Evolutionary conservation across 2,797 vertebrate species (phyloP).

Genomic region (Caiman crocodilus): DNA sequence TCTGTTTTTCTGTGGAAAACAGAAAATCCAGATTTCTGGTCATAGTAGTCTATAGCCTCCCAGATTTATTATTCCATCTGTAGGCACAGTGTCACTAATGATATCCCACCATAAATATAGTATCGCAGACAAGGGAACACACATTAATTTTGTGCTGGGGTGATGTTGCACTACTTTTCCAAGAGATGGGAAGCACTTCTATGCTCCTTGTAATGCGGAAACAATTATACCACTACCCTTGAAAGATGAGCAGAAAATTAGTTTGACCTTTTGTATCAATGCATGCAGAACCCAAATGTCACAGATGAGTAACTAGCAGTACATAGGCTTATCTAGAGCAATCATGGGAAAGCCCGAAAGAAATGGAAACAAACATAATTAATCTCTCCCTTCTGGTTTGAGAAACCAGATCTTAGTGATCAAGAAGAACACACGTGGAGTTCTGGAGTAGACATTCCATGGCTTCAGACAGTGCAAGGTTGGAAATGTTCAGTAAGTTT

Average conservation of each 20-base stretch:
- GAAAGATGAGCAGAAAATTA: not conserved
- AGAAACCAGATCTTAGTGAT: not conserved
- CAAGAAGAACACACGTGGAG: not conserved
- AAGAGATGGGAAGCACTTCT: not conserved
- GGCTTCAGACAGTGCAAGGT: not conserved
- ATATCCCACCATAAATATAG: not conserved
- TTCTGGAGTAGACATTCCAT: not conserved
- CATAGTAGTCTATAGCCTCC: not conserved
- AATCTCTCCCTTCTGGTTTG: not conserved
- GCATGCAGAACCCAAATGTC: not conserved
- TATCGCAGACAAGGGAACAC: not conserved
- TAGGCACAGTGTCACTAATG: not conserved
- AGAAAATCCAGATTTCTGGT: not conserved
- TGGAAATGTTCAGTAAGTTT: not conserved
- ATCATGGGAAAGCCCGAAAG: not conserved
- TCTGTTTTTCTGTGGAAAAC: too few relatives aligned
- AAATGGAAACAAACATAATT: not conserved
- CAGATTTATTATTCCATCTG: not conserved
- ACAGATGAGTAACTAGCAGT: not conserved
- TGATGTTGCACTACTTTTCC: not conserved
- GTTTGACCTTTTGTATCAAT: not conserved
- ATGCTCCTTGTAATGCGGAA: not conserved
- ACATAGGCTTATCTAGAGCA: not conserved
- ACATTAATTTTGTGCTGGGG: not conserved
- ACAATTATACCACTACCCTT: not conserved